Percentiles rank a stretch among this genome's conserved stretches.
These are phyloP conservation scores for Orientallactaga sibirica DNA, from an alignment of 2,797 vertebrate genomes.

Conservation along the genomic window DNA sequence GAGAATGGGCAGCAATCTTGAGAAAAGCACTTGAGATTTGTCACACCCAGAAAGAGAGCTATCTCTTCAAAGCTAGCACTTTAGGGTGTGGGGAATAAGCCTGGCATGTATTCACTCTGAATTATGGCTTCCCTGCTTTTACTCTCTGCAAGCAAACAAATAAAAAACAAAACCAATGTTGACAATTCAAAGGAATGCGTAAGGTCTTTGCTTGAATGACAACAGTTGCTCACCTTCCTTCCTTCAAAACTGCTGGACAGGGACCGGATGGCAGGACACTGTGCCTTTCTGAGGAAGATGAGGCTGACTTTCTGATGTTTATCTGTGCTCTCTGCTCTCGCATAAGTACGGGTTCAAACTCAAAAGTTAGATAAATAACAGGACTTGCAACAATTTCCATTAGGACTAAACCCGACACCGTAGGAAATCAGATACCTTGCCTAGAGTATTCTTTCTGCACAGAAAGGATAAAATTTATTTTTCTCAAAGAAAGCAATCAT, in stretches of 20 bases:
- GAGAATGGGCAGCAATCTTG: too few relatives aligned
- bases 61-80: not conserved
- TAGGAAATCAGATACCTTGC: slow-evolving; percentile 79
- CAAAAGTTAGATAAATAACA: slow-evolving; percentile 74
- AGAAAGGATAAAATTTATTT: slow-evolving; percentile 73
- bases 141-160: slow-evolving; percentile 68
- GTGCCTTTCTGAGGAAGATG: not conserved
- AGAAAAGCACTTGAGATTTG: too few relatives aligned
- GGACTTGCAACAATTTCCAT: slow-evolving; percentile 77
- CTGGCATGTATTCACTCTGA: slow-evolving; percentile 48
- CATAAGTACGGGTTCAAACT: slow-evolving; percentile 77
- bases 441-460: slow-evolving; percentile 30
- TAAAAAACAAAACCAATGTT: slow-evolving; percentile 72
- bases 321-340: slow-evolving; percentile 47
- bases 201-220: slow-evolving; percentile 71
- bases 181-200: slow-evolving; percentile 72
- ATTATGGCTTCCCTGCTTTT: slow-evolving; percentile 30
- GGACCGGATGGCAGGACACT: not conserved
- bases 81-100: slow-evolving; percentile 42
- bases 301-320: slow-evolving; percentile 50
- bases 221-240: slow-evolving; percentile 76
- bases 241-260: slow-evolving; percentile 74
- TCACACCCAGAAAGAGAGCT: not conserved
- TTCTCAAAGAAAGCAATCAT: slow-evolving; percentile 75
- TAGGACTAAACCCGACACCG: slow-evolving; percentile 80